Base-by-base conservation (phyloP, 2,888 invertebrate genomes). In the Hypena proboscidalis region DNA sequence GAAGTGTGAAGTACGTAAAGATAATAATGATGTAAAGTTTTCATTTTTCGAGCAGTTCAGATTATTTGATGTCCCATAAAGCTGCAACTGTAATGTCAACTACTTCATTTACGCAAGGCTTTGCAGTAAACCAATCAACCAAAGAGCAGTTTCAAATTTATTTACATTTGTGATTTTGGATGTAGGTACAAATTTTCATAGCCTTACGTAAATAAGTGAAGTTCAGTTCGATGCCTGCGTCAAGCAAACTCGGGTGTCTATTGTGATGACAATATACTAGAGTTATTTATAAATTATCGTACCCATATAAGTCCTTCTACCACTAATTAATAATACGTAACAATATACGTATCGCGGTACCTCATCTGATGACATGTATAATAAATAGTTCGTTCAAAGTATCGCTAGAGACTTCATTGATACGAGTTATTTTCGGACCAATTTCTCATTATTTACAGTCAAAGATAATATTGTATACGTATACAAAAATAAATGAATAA, bases 201-300 rank as follows among this genome's bases (percentile, higher is more conserved):
- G 36, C 43, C 23, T 22, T 4, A 30, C 13, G 26, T 34, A 37
- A 22, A 29, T 27, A 21, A 29, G 11, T 7, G 36, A 35, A 36
- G 46, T 41, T 36, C 36, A 46, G 35, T 43, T 41, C 34, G 44
- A 46, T 42, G 43, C 29, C 35, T 36, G 51, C 52, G 56, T 50
- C 50, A 52, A 51, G 25, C 32, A 44, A 50, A 46, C 45, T 45
- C 19, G 42, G 27, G 51, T 27, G 57, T 66, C 67, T 69, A 59
- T 67, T 70, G 74, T 80, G 81, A 76, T 77, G 82, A 81, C 81
- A 81, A 83, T 81, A 82, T 74, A 48, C 54, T 77, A 80, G 74
- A 61, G 58, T 65, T 70, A 72, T 63, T 45, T 42, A 67, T 60
- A 60, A 43, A 53, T 52, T 44, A 47, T 46, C 43, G 30, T 52